Percentiles rank a stretch among this genome's conserved stretches.
phyloP scores from a whole-genome alignment of 2,888 invertebrate species.

The Chaitophorus viminalis region DNA sequence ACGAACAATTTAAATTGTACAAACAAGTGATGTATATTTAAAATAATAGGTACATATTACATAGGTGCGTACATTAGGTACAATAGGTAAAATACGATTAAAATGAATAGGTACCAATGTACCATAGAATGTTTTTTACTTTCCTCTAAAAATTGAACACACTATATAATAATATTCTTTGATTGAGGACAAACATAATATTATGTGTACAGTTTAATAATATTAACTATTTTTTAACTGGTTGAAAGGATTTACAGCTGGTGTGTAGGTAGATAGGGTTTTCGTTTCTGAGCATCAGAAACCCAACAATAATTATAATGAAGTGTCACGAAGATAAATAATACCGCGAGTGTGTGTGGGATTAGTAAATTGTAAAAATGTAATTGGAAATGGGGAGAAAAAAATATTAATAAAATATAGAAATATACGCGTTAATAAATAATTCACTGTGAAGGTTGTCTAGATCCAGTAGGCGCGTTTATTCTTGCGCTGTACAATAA shows the following conservation, averaged over 20 bases:
- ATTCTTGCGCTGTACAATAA: constrained; percentile 57
- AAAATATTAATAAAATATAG: constrained; percentile 56
- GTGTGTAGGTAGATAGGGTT: constrained; percentile 49
- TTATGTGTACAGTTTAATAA: constrained; percentile 30
- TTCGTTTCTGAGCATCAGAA: constrained; percentile 40
- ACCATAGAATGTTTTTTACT: neutral
- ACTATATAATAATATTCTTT: neutral
- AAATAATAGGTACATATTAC: neutral
- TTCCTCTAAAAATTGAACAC: neutral
- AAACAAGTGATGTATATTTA: neutral
- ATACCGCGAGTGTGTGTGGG: constrained; percentile 52
- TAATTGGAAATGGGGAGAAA: constrained; percentile 60
- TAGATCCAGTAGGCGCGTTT: constrained; percentile 60
- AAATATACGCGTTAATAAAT: constrained; percentile 58
- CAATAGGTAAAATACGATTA: neutral
- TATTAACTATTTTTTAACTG: constrained; percentile 16
- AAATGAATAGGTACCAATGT: neutral
- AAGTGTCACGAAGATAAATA: constrained; percentile 61
- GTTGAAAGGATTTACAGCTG: constrained; percentile 44
- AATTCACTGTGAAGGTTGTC: constrained; percentile 61
- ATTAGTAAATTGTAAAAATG: constrained; percentile 58
- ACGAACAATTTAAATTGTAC: neutral
- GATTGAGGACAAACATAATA: neutral
- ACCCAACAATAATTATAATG: constrained; percentile 56
- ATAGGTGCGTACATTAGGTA: too few relatives aligned